Base-by-base conservation (phyloP, 2,797 vertebrate genomes). In the Benthosema pterotum region DNA sequence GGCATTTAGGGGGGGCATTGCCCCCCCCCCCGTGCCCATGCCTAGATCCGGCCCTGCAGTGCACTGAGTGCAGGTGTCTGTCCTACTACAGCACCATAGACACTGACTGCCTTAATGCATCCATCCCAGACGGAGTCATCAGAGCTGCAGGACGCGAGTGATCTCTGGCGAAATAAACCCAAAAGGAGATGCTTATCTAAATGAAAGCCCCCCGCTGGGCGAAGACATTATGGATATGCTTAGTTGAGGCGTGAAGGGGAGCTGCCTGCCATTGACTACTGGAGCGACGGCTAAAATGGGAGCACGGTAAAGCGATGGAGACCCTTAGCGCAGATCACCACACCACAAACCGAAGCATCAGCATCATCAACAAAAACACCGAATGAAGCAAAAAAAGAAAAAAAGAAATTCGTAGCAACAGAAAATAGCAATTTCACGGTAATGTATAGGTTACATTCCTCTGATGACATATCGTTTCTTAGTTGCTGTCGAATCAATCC, bases 191-290 rank as follows among this genome's bases (percentile, higher is more conserved):
- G 56, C 43, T 11, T 57, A 83, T 75, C 65, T 77, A 85, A 87
- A 86, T 87, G 88, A 86, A 77, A 87, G 77, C 83, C 85, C 84
- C 80, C 83, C 84, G 82, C 85, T 78, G 86, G 85, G 86, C 60
- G 89, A 82, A 84, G 87, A 84, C 86, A 74, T 68, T 81, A 77
- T 75, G 76, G 85, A 79, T 75, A 65, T 79, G 80, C 68, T 67
- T 63, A 38, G 78, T 81, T 78, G 86, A 81, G 82, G 78, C 72
- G 83, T 77, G 83, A 82, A 46, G 48, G 22, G 12, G 11, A 13
- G 75, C 67, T 71, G 75, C 80, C 75, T 84, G 91, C 85, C 87
- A 85, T 85, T 72, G 87, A 87, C 86, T 52, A 67, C 22, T 79
- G 82, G 81, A 68, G 79, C 75, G 14, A 54, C 72, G 79, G 80